These are phyloP conservation scores for Ophion slaviceki DNA, from an alignment of 2,888 invertebrate species.

Conservation along the genomic window DNA sequence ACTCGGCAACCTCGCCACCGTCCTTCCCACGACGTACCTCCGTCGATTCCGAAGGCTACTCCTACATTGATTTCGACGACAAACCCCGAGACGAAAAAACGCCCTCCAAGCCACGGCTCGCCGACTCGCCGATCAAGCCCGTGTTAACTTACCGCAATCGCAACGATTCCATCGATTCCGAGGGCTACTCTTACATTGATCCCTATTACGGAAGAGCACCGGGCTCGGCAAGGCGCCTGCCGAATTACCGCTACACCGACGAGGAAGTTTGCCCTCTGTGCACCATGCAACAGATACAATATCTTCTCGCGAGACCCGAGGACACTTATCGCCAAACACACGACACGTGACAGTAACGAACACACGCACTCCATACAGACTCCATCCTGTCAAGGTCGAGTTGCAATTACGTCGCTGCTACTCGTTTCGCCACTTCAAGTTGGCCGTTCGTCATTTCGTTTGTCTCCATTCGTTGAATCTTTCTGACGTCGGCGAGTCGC, in stretches of 20 bases:
- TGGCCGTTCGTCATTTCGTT: too few species aligned
- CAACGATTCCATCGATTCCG: constrained; percentile 73
- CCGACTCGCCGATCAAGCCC: constrained; percentile 25
- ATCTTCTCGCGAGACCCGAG: constrained; percentile 77
- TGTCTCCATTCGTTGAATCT: background rate
- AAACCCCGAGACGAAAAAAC: background rate
- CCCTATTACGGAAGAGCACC: constrained; percentile 70
- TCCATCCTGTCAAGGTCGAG: background rate
- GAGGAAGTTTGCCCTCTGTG: constrained; percentile 80
- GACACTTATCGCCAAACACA: constrained; percentile 74
- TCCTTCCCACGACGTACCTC: constrained; percentile 71
- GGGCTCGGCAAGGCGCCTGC: constrained; percentile 73
- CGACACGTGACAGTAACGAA: constrained; percentile 71
- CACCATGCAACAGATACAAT: constrained; percentile 80
- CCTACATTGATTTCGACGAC: constrained; percentile 77
- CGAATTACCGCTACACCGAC: constrained; percentile 71
- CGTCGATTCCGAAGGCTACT: constrained; percentile 79
- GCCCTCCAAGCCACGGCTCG: background rate
- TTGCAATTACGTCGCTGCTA: background rate
- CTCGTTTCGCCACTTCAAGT: background rate
- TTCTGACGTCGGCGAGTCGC: too few species aligned
- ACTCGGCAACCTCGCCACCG: background rate
- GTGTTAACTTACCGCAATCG: background rate
- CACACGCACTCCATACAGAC: background rate
- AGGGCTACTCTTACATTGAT: constrained; percentile 78